Evolutionary conservation across 2,797 vertebrate species (phyloP).

Genomic region (Dryobates pubescens): DNA sequence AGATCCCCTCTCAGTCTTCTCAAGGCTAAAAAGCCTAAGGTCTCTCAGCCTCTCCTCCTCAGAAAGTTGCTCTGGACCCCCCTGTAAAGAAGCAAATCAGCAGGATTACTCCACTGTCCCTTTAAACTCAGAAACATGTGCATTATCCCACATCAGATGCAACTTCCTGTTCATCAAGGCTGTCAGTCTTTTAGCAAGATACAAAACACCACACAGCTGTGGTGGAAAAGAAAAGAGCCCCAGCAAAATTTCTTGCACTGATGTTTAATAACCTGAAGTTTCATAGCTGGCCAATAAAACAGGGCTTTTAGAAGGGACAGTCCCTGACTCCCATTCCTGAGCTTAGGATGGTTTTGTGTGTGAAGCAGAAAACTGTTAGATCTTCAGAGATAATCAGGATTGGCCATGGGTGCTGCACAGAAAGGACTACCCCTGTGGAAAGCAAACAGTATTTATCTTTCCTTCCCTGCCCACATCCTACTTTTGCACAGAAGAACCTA

Average conservation of each 20-base stretch:
- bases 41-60: no score
- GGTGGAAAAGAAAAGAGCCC: not conserved
- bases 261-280: not conserved
- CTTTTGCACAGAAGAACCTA: not conserved
- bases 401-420: not conserved
- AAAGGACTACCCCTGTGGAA: not conserved
- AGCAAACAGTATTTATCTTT: not conserved
- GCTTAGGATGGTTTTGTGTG: not conserved
- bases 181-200: not conserved
- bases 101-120: not conserved
- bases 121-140: not conserved
- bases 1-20: no score
- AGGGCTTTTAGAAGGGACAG: not conserved
- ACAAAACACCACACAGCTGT: not conserved
- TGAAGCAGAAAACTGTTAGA: not conserved
- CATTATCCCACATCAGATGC: fast-evolving
- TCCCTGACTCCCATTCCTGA: not conserved
- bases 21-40: no score
- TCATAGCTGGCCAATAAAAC: not conserved
- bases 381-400: not conserved
- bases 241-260: not conserved
- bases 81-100: not conserved
- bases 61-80: not conserved
- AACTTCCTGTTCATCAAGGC: not conserved
- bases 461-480: not conserved